phyloP scores from a whole-genome alignment of 2,888 invertebrate genomes.

The Pseudococcus longispinus region DNA sequence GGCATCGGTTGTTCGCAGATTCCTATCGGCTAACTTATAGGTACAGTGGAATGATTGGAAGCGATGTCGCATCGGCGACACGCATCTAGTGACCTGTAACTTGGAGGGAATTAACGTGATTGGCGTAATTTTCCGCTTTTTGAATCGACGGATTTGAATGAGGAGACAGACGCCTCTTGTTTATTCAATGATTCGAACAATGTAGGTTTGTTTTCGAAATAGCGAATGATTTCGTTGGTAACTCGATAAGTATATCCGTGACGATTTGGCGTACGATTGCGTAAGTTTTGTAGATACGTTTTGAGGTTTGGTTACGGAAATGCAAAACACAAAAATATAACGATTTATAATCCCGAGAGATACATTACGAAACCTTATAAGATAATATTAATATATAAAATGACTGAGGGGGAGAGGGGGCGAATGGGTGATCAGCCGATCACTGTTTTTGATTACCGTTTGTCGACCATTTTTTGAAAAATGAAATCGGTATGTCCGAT shows the following conservation, averaged over 20 bases:
- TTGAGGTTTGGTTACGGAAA: background rate
- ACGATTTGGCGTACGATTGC: background rate
- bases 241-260: constrained; percentile 35
- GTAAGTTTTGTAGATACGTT: background rate
- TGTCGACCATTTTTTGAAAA: constrained; percentile 43
- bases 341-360: background rate
- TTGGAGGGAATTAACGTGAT: background rate
- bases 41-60: background rate
- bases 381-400: constrained; percentile 32
- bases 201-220: background rate
- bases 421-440: background rate
- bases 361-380: constrained; percentile 32
- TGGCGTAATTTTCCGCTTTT: constrained; percentile 35
- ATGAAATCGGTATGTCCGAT: constrained; percentile 24
- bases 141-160: background rate
- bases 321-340: constrained; percentile 9
- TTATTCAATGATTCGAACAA: constrained; percentile 24
- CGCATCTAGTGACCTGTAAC: constrained; percentile 25
- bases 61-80: background rate
- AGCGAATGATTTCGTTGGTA: constrained; percentile 21
- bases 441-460: constrained; percentile 45
- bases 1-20: constrained; percentile 18
- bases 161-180: background rate
- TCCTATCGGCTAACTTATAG: constrained; percentile 36
- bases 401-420: background rate